Evolutionary conservation across 2,888 invertebrate species (phyloP), one percentile per base, ranked within the genome.

Genomic region (Acleris laterana): DNA sequence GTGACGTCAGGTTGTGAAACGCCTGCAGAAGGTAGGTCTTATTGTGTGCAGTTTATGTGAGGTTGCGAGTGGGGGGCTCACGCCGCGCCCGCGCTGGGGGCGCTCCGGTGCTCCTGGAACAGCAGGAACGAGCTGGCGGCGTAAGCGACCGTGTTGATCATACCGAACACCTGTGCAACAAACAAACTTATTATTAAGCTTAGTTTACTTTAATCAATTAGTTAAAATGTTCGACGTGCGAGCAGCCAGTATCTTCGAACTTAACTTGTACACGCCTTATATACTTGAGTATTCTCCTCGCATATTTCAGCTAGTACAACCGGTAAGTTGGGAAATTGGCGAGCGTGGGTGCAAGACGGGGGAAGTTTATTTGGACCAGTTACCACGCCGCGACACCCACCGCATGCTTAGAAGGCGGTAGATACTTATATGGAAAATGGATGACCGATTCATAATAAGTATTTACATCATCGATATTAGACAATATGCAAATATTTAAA

Each of bases 101-200:
- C 71, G 72, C 90, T 94, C 82, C 95, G 96, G 91, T 95, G 95
- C 78, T 97, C 96, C 77, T 95, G 83, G 88, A 94, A 96, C 72
- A 97, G 91, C 78, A 97, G 94, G 87, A 95, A 97, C 28, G 96
- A 89, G 72, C 96, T 97, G 69, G 94, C 95, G 44, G 94, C 96
- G 79, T 98, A 98, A 25, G 95, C 97, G 62, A 95, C 76, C 53
- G 96, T 95, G 87, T 97, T 97, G 88, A 98, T 95, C 49, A 98
- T 84, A 66, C 97, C 97, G 81, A 98, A 97, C 60, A 95, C 94
- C 96, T 97, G 90, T 16, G 89, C 88, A 72, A 74, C 71, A 90
- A 88, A 75, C 71, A 73, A 66, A 66, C 25, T 28, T 51, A 38
- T 55, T 3, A 22, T 11, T 16, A 55, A 17, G 13, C 0, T 16